Base-by-base conservation (phyloP, 2,888 invertebrate genomes). In the Apamea epomidion region DNA sequence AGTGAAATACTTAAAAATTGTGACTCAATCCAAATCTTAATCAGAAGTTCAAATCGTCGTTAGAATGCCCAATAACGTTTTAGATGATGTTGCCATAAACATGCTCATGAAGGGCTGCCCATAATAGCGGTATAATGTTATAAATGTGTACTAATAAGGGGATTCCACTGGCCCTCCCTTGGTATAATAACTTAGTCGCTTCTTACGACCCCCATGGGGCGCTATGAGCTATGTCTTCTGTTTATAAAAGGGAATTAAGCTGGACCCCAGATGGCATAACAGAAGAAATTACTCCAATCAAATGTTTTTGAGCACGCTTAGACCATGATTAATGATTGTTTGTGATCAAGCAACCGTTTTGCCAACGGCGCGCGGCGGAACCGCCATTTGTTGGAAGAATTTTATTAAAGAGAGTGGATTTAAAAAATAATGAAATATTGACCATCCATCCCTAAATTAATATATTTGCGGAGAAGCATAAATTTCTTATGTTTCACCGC, bases 121-220 rank as follows among this genome's bases (percentile, higher is more conserved):
- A 37, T 76, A 74, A 78, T 76, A 71, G 71, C 67, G 8, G 51
- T 74, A 54, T 79, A 79, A 82, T 85, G 76, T 82, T 82, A 85
- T 82, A 81, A 82, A 84, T 84, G 84, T 78, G 82, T 74, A 79
- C 85, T 85, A 85, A 85, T 85, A 85, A 74, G 76, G 42, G 82
- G 82, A 79, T 85, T 85, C 64, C 48, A 64, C 70, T 82, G 79
- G 64, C 79, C 74, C 58, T 65, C 76, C 85, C 75, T 69, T 73
- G 14, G 51, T 73, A 25, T 76, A 82, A 85, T 85, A 85, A 85
- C 76, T 85, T 71, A 71, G 75, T 64, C 64, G 65, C 32, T 64
- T 74, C 82, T 79, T 69, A 85, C 62, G 75, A 74, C 67, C 65
- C 84, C 74, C 82, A 62, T 65, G 85, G 85, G 78, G 70, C n/a